Base-by-base conservation (phyloP, 2,888 invertebrate species). In the Ichneumon xanthorius region DNA sequence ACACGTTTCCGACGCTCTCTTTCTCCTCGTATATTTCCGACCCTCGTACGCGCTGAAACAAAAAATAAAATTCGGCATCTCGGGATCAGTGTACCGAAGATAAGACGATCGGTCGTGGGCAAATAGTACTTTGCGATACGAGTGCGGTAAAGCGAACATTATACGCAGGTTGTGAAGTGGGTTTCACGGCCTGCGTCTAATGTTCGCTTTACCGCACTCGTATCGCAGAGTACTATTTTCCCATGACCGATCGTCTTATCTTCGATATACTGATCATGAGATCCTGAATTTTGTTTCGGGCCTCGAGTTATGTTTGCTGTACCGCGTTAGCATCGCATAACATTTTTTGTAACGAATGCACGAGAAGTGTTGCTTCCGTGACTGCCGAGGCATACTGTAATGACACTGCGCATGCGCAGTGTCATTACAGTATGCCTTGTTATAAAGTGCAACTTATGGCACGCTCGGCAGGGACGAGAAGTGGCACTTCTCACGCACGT, bases 1-100 rank as follows among this genome's bases (percentile, higher is more conserved):
- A 67, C 58, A 67, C 65, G 58, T 67, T 78, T 61, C 26, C 61
- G 37, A 61, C 72, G 33, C 50, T 70, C 45, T 33, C 22, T 61
- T 58, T 58, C 58, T 58, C 14, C 22, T 14, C 45, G 14, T 48
- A 48, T 16, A 48, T 48, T 16, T 48, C 45, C 40, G 11, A 40
- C 11, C 4, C 45, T 48, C 45, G 45, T 16, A 33, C 14, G 22
- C 22, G 22, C 77, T 37, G 14, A n/a, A 16, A 48, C 14, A 48
- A 48, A 48, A 48, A 16, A 45, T 0, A 45, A 14, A 40, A 40
- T 11, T 40, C 16, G 16, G 45, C 45, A 48, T 16, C 45, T 16
- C 45, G 0, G 14, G 4, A 48, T 16, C 45, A 16, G 16, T 48
- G 16, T 16, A 48, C 14, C 45, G 45, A 48, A 16, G 45, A 48